Percentiles rank a stretch among this genome's conserved stretches.
phyloP scores from a whole-genome alignment of 2,113 vertebrate species.

The Geothlypis trichas region DNA sequence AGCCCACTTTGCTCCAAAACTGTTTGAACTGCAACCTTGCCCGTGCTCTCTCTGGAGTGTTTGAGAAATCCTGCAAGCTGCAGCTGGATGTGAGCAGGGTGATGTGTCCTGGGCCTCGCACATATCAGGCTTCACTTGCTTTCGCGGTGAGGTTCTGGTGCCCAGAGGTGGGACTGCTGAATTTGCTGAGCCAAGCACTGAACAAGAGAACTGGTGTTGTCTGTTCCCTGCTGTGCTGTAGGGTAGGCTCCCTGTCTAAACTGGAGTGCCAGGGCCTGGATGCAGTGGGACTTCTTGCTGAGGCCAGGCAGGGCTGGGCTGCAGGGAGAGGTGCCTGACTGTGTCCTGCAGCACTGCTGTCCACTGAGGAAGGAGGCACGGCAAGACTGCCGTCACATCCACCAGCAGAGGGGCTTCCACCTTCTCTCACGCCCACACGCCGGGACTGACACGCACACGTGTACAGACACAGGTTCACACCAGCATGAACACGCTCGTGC shows the following conservation, averaged over 20 bases:
- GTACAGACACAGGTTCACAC: background rate
- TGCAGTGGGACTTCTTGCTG: rapidly evolving
- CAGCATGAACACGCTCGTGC: background rate
- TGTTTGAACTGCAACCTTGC: background rate
- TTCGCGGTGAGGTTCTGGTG: background rate
- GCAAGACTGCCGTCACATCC: background rate
- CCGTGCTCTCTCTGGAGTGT: background rate
- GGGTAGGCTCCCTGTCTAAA: background rate
- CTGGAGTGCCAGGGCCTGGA: background rate
- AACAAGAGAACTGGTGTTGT: background rate
- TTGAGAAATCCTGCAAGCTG: background rate
- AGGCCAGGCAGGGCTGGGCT: background rate
- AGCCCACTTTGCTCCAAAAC: background rate
- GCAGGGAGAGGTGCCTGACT: background rate
- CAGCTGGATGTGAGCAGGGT: background rate
- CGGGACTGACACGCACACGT: background rate
- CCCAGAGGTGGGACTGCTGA: background rate
- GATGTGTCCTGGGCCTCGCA: background rate
- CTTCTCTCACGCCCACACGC: background rate
- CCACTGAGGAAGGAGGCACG: rapidly evolving
- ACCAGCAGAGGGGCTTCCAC: background rate
- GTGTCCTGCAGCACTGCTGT: background rate
- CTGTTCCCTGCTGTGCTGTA: background rate
- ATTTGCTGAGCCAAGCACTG: background rate
- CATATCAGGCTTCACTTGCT: background rate